phyloP scores from a whole-genome alignment of 2,113 vertebrate genomes.

The Coracopsis vasa region DNA sequence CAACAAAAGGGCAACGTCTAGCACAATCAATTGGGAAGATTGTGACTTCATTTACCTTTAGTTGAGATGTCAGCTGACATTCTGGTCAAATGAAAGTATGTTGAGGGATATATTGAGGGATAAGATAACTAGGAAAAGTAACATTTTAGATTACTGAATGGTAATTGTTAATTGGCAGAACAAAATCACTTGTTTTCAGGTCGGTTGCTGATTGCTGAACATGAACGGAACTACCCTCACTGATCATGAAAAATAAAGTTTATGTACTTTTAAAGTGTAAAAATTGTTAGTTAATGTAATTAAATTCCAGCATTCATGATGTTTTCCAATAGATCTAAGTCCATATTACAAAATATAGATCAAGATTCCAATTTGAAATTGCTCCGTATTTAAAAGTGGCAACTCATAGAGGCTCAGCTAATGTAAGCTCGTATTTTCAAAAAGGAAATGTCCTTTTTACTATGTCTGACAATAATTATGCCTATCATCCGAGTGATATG shows the following conservation, averaged over 20 bases:
- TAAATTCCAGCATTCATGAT: background rate
- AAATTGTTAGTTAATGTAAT: background rate
- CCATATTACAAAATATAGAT: background rate
- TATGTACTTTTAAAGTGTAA: background rate
- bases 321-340: background rate
- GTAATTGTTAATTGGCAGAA: background rate
- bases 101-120: background rate
- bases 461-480: background rate
- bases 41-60: background rate
- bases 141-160: background rate
- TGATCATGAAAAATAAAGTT: background rate
- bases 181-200: background rate
- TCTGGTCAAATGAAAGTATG: background rate
- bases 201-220: background rate
- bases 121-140: background rate
- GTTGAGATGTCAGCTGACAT: background rate
- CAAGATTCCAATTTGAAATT: background rate
- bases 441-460: background rate
- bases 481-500: background rate
- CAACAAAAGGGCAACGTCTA: background rate
- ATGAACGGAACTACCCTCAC: background rate
- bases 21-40: background rate
- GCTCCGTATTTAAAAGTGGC: background rate
- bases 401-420: background rate
- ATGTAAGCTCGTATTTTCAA: background rate